Base-by-base conservation (phyloP, 92 coral and sea anemone species). In the Pocillopora meandrina region DNA sequence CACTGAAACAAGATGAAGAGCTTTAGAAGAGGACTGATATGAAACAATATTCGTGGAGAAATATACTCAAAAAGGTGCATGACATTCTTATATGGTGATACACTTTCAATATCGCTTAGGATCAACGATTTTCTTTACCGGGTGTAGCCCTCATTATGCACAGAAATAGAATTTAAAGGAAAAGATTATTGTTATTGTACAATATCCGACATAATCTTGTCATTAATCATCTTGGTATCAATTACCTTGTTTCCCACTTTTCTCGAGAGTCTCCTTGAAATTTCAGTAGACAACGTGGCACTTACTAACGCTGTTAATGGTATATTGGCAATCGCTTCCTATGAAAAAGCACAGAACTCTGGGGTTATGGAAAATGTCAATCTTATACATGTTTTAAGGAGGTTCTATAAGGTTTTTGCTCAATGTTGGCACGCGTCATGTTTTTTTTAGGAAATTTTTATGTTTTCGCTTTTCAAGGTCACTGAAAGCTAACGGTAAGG, bases 281-380 rank as follows among this genome's bases (percentile, higher is more conserved):
- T 66, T 81, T 57, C 85, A 61, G 85, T 58, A 8, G 76, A 70
- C 17, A 81, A 21, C 12, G 77, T 18, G 7, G 76, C 69, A 72
- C 77, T 58, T 14, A 81, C 9, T 7, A 81, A 58, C 66, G 71
- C 68, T 42, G 33, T 60, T 0, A 81, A 77, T 18, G 85, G 85
- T 26, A 81, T 19, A 61, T 81, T 31, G 10, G 85, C 85, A 26
- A 71, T 81, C 11, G 85, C 67, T 57, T 70, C 76, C 85, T 81
- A 49, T 26, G 66, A 35, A 68, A 68, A 68, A 68, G 13, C 73
- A 20, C 23, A 72, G 2, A 65, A 2, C 3, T 12, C 12, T 59
- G 18, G 3, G 3, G 18, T 57, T 57, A 14, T 9, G 61, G 10
- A 59, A 12, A 59, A 12, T 12, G 18, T 42, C 18, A 59, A 12